A percentile compares a stretch with the other conserved stretches of the same genome.
These are phyloP conservation scores for Unio delphinus DNA, from an alignment of 2,888 invertebrate genomes.

Conservation along the genomic window DNA sequence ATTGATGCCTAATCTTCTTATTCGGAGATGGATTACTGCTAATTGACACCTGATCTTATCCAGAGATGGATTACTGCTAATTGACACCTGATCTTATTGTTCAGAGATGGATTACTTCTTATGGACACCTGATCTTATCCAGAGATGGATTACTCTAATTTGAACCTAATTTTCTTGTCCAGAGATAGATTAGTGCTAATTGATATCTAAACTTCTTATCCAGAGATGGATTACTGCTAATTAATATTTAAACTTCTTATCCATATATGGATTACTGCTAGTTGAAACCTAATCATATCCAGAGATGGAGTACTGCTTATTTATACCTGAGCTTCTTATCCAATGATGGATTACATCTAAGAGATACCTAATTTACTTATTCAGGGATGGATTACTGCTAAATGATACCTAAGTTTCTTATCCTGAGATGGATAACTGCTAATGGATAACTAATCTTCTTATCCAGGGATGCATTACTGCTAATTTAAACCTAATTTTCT, in stretches of 20 bases:
- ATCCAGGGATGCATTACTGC: not conserved
- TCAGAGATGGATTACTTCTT: conserved; percentile 83
- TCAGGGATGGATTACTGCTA: too few relatives aligned
- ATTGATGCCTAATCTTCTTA: not conserved
- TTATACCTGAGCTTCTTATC: not conserved
- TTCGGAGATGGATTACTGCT: not conserved
- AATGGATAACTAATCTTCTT: not conserved
- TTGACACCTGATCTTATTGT: conserved; percentile 3
- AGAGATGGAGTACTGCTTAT: too few relatives aligned
- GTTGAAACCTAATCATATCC: too few relatives aligned
- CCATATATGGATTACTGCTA: conserved; percentile 79
- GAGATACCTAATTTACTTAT: too few relatives aligned
- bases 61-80: too few relatives aligned
- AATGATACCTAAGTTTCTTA: not conserved
- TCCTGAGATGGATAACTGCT: too few relatives aligned
- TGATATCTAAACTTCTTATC: not conserved
- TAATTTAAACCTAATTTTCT: not conserved
- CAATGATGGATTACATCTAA: too few relatives aligned
- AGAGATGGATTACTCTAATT: too few relatives aligned
- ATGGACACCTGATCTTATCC: too few relatives aligned
- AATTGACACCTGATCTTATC: too few relatives aligned
- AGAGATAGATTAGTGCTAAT: not conserved
- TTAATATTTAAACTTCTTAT: conserved; percentile 2
- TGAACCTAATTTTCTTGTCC: not conserved
- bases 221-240: too few relatives aligned